phyloP scores from a whole-genome alignment of 2,888 invertebrate genomes.

The Cylindroiulus punctatus region DNA sequence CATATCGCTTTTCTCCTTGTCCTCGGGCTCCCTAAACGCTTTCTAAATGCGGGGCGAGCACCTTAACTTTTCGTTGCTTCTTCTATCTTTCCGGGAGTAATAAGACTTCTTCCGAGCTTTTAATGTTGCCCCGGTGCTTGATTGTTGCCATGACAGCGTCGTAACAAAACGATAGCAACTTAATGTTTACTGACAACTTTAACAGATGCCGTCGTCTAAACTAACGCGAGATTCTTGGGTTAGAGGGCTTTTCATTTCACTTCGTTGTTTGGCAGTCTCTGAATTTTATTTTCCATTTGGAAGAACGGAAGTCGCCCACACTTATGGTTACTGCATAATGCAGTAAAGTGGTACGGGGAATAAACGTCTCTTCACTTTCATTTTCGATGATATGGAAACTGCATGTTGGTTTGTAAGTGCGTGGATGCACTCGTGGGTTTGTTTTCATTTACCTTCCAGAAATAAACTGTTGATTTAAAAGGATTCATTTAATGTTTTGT shows the following conservation, averaged over 20 bases:
- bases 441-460: not conserved
- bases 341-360: not conserved
- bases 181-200: constrained; percentile 43
- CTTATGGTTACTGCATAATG: not conserved
- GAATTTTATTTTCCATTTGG: not conserved
- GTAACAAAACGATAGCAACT: constrained; percentile 11
- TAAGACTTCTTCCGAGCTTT: constrained; percentile 43
- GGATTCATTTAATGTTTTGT: constrained; percentile 13
- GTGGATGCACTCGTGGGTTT: not conserved
- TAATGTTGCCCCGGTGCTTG: constrained; percentile 44
- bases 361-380: not conserved
- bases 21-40: constrained; percentile 29
- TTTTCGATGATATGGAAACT: not conserved
- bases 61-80: constrained; percentile 31
- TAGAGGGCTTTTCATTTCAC: constrained; percentile 26
- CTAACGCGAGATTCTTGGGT: constrained; percentile 3
- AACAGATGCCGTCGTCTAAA: not conserved
- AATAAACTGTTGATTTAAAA: constrained; percentile 1
- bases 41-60: constrained; percentile 31
- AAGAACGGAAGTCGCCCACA: not conserved
- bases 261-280: not conserved
- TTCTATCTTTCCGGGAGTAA: constrained; percentile 42
- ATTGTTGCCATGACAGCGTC: constrained; percentile 42
- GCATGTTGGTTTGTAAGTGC: not conserved
- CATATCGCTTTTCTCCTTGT: constrained; percentile 40